Evolutionary conservation across 2,797 vertebrate genomes (phyloP).

Genomic region (Sebastes wilsoni): DNA sequence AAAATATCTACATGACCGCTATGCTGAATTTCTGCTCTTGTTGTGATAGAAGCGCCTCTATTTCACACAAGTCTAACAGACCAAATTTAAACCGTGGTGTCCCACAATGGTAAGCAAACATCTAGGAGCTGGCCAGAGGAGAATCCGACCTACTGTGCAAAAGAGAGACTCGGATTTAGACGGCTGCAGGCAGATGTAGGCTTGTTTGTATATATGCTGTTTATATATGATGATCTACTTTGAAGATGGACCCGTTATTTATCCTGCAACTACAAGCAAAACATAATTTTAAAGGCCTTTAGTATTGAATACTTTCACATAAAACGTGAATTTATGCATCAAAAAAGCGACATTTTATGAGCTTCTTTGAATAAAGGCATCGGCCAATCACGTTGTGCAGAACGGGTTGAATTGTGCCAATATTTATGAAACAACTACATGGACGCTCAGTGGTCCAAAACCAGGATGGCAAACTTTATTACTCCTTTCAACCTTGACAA

Average conservation of each 20-base stretch:
- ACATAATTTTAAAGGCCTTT: background rate
- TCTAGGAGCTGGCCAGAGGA: conserved; percentile 37
- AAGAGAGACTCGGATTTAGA: background rate
- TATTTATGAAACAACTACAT: too few relatives aligned
- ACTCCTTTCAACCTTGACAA: too few relatives aligned
- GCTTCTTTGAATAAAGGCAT: too few relatives aligned
- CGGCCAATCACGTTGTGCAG: too few relatives aligned
- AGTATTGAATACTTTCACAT: rapidly evolving
- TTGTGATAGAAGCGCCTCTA: conserved; percentile 62
- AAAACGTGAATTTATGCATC: too few relatives aligned
- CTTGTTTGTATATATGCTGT: conserved; percentile 5
- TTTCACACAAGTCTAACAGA: conserved; percentile 54
- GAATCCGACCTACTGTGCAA: conserved; percentile 55
- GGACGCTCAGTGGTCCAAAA: too few relatives aligned
- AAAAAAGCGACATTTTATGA: too few relatives aligned
- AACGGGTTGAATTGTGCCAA: rapidly evolving
- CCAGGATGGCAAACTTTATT: too few relatives aligned
- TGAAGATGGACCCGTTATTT: background rate
- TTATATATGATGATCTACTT: background rate
- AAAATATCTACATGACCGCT: conserved; percentile 50
- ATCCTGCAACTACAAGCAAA: background rate
- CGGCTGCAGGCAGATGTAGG: background rate
- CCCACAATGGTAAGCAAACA: conserved; percentile 73
- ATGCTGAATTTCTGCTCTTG: conserved; percentile 45
- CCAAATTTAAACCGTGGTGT: conserved; percentile 70